Conservation (phyloP, 2,113 vertebrate genomes). For the Mixornis gularis region DNA sequence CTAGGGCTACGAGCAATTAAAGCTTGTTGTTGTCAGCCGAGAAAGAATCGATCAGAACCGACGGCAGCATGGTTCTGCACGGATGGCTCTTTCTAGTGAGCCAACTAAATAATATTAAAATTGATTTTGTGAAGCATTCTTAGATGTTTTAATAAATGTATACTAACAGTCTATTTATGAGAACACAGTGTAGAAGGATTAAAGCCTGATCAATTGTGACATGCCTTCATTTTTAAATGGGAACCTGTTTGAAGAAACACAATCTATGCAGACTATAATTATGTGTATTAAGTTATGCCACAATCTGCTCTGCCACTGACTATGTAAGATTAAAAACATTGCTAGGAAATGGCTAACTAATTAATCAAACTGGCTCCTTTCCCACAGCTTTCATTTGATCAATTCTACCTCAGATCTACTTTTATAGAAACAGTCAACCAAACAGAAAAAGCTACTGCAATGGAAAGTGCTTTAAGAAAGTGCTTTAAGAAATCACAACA, state of each 20-base stretch:
- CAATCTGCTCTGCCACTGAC: not conserved
- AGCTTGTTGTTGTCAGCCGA: not conserved
- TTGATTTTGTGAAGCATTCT: not conserved
- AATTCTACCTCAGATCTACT: not conserved
- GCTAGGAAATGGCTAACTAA: not conserved
- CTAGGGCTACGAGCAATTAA: not conserved
- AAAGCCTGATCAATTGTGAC: conserved; percentile 5
- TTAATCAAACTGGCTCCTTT: not conserved
- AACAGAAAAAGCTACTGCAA: not conserved
- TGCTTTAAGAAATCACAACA: not conserved
- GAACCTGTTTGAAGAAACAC: not conserved
- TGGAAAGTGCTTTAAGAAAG: not conserved
- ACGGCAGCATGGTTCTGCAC: not conserved
- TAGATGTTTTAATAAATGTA: conserved; percentile 6
- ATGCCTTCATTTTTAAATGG: not conserved
- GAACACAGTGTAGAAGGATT: not conserved
- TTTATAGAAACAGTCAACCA: not conserved
- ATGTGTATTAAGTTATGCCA: not conserved
- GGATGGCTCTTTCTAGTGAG: not conserved
- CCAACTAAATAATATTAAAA: conserved; percentile 8
- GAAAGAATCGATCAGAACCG: not conserved
- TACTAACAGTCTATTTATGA: not conserved
- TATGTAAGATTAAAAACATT: not conserved
- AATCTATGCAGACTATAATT: not conserved
- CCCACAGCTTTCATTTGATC: not conserved